Evolutionary conservation across 2,888 invertebrate species (phyloP).

Genomic region (Baronia brevicornis): DNA sequence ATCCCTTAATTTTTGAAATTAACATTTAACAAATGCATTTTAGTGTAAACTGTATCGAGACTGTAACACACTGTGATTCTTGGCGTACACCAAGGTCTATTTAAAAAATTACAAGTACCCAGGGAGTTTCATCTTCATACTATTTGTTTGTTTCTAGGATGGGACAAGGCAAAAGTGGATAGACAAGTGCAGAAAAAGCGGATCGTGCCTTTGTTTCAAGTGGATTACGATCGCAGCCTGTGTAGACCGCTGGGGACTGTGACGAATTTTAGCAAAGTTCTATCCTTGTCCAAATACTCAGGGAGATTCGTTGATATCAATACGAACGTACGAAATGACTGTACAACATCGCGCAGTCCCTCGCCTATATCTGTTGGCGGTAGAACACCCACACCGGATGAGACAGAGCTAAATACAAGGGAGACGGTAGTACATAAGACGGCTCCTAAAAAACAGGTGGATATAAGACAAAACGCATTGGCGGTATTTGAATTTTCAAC

Average conservation of each 20-base stretch:
- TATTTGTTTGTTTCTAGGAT: slow-evolving; percentile 60
- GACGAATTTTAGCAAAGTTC: slow-evolving; percentile 47
- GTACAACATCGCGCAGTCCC: slow-evolving; percentile 42
- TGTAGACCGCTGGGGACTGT: slow-evolving; percentile 63
- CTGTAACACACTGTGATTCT: no score
- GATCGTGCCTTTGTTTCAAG: slow-evolving; percentile 65
- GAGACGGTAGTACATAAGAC: slow-evolving; percentile 6
- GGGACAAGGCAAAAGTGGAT: slow-evolving; percentile 32
- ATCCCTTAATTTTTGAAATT: no score
- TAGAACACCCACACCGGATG: slow-evolving; percentile 22
- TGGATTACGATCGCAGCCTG: slow-evolving; percentile 59
- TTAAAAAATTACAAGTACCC: neutral
- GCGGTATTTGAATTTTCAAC: slow-evolving; percentile 60
- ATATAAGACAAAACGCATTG: slow-evolving; percentile 53
- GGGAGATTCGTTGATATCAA: slow-evolving; percentile 16
- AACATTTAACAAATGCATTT: no score
- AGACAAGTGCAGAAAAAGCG: slow-evolving; percentile 34
- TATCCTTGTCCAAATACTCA: slow-evolving; percentile 20
- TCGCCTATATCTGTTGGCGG: slow-evolving; percentile 34
- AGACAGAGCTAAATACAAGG: slow-evolving; percentile 9
- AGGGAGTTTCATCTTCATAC: slow-evolving; percentile 25
- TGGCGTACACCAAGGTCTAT: no score
- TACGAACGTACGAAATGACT: slow-evolving; percentile 18
- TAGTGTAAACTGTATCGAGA: no score
- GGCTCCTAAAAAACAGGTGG: slow-evolving; percentile 31